Percentiles rank a stretch among this genome's conserved stretches.
These are phyloP conservation scores for Hydroisotoma schaefferi DNA, from an alignment of 2,888 invertebrate species.

Conservation along the genomic window DNA sequence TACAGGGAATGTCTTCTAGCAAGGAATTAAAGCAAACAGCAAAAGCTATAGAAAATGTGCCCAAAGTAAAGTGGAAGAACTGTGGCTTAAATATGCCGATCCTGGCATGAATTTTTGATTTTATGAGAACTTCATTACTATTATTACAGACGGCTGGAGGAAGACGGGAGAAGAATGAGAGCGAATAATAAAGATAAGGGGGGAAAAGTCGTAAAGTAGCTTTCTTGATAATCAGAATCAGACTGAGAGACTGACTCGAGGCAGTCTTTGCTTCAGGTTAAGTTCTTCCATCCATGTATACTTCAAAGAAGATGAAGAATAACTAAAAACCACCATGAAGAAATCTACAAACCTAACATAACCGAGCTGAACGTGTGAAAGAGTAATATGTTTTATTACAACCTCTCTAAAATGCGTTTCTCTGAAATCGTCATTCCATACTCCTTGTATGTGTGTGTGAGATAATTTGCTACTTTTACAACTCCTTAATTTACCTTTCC, in stretches of 20 bases:
- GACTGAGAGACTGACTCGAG: too few species aligned
- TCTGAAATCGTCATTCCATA: slow-evolving; percentile 10
- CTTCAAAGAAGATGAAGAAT: too few species aligned
- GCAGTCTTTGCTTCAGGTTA: too few species aligned
- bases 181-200: slow-evolving; percentile 2
- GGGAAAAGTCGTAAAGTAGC: slow-evolving; percentile 14
- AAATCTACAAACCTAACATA: slow-evolving; percentile 2
- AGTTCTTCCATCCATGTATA: too few species aligned
- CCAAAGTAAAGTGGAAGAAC: too few species aligned
- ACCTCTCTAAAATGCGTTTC: slow-evolving; percentile 15
- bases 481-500: slow-evolving; percentile 10
- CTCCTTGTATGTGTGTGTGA: neutral
- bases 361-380: slow-evolving; percentile 14
- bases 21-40: too few species aligned
- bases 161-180: neutral
- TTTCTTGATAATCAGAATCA: neutral
- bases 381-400: slow-evolving; percentile 15
- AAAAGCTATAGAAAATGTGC: too few species aligned
- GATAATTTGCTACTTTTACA: slow-evolving; percentile 13
- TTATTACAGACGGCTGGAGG: slow-evolving; percentile 5
- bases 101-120: slow-evolving; percentile 13
- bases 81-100: neutral
- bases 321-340: too few species aligned
- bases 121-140: slow-evolving; percentile 15
- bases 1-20: too few species aligned